Conservation (phyloP, 1,140 invertebrate species). For the Anastatus disparis region DNA sequence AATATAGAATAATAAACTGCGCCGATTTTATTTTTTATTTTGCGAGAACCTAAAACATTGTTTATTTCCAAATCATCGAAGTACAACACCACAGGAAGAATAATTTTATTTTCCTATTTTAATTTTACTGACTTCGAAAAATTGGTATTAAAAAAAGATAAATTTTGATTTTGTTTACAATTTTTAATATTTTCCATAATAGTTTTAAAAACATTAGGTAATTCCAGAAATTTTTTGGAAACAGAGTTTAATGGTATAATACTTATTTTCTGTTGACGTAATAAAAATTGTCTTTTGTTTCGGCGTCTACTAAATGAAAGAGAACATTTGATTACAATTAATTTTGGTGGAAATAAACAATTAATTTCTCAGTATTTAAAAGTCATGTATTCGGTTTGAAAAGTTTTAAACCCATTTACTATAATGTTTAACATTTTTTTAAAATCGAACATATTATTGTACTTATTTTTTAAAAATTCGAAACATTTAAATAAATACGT, state of each 20-base stretch:
- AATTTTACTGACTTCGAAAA: not conserved
- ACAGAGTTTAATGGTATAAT: not conserved
- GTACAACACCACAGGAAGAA: constrained; percentile 3
- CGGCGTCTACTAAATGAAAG: not conserved
- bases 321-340: not conserved
- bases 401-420: constrained; percentile 23
- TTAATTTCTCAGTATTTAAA: constrained; percentile 17
- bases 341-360: not conserved
- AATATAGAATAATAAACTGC: constrained; percentile 13
- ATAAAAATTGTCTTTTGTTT: not conserved
- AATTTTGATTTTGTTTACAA: not conserved
- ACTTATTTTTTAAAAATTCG: not conserved
- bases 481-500: not conserved
- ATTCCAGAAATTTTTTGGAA: constrained; percentile 20
- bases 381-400: constrained; percentile 4
- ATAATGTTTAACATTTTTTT: constrained; percentile 1
- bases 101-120: not conserved
- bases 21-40: constrained; percentile 9
- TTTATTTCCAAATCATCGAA: constrained; percentile 26
- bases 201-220: constrained; percentile 9
- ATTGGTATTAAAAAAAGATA: not conserved
- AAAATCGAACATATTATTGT: not conserved
- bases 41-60: constrained; percentile 9
- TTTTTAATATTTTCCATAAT: not conserved
- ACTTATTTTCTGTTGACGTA: not conserved